Conservation (phyloP, 2,113 vertebrate genomes). For the Gila orcuttii region DNA sequence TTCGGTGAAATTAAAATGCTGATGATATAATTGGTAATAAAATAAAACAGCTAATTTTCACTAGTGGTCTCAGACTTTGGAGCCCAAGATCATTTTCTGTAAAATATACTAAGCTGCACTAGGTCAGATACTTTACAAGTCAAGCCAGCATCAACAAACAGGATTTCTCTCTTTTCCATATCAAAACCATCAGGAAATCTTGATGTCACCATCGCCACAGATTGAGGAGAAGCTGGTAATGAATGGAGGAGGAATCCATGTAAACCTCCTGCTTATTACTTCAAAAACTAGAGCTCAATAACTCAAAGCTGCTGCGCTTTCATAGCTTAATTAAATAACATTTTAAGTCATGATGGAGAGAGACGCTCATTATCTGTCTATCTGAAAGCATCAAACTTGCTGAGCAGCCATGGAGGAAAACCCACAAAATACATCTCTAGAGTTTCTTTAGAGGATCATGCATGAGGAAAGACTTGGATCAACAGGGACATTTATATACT, state of each 20-base stretch:
- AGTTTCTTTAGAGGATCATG: neutral
- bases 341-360: constrained; percentile 16
- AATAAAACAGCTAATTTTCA: neutral
- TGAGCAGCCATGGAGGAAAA: neutral
- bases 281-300: constrained; percentile 24
- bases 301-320: constrained; percentile 37
- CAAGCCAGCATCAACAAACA: neutral
- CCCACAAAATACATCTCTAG: neutral
- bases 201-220: neutral
- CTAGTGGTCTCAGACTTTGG: neutral
- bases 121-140: neutral
- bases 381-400: neutral
- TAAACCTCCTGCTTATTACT: neutral
- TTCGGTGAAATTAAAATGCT: neutral
- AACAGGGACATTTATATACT: neutral
- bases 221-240: neutral
- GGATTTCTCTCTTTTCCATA: neutral
- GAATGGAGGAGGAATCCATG: neutral
- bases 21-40: too few relatives aligned
- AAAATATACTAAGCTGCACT: neutral
- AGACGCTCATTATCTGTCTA: constrained; percentile 28
- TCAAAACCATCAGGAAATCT: constrained; percentile 9
- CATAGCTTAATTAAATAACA: constrained; percentile 45
- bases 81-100: neutral
- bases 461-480: neutral